Conservation (phyloP, 2,888 invertebrate genomes). For the Unio pictorum region DNA sequence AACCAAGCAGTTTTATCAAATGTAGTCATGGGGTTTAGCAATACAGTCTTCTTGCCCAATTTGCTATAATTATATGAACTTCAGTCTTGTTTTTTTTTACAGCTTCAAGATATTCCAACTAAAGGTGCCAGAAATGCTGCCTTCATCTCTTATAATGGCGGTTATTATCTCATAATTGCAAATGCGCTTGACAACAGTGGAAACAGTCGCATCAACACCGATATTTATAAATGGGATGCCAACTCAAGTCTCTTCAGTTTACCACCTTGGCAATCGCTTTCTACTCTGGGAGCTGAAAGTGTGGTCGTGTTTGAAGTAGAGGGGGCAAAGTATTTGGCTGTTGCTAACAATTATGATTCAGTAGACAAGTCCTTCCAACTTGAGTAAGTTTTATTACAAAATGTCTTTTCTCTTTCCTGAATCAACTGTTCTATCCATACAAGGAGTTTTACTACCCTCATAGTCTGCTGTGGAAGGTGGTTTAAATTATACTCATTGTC, state of each 20-base stretch:
- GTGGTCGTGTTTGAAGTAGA: constrained; percentile 48
- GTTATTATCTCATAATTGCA: constrained; percentile 57
- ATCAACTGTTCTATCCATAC: too few relatives aligned
- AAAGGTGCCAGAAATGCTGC: constrained; percentile 59
- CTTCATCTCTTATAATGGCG: constrained; percentile 40
- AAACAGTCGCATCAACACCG: constrained; percentile 48
- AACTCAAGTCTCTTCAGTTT: constrained; percentile 41
- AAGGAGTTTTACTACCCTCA: background rate
- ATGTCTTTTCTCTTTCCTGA: too few relatives aligned
- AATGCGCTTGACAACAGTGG: constrained; percentile 59
- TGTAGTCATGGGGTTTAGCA: background rate
- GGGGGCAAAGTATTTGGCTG: constrained; percentile 52
- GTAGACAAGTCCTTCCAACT: constrained; percentile 40
- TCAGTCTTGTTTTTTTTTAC: constrained; percentile 2
- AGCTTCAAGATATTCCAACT: constrained; percentile 64
- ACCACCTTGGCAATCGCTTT: constrained; percentile 49
- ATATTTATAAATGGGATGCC: constrained; percentile 60
- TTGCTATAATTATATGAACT: background rate
- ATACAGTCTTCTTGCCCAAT: background rate
- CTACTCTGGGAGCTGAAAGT: constrained; percentile 57
- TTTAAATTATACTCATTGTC: too few relatives aligned
- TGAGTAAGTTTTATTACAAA: constrained; percentile 36
- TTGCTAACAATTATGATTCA: constrained; percentile 62
- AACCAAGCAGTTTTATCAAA: too few relatives aligned
- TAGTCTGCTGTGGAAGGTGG: too few relatives aligned